These are phyloP conservation scores for Neodon shergylaensis DNA, from an alignment of 2,113 vertebrate genomes.

Conservation along the genomic window DNA sequence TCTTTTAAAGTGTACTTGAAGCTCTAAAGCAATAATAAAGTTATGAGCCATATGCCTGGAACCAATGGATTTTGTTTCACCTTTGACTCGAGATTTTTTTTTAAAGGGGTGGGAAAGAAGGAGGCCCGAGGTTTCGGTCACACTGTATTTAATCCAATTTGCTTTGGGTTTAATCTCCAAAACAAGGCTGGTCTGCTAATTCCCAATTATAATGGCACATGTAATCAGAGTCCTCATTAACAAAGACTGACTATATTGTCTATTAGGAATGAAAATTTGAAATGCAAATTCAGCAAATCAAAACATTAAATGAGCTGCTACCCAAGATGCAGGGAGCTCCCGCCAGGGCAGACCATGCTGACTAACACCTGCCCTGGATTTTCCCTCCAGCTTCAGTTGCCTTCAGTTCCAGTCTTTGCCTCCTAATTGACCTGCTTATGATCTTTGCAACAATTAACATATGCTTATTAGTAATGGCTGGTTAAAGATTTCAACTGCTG, in stretches of 20 bases:
- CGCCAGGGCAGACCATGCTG: slow-evolving; percentile 87
- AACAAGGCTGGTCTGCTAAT: slow-evolving; percentile 89
- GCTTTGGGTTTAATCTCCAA: slow-evolving; percentile 89
- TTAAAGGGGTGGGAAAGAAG: slow-evolving; percentile 75
- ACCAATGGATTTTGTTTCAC: slow-evolving; percentile 84
- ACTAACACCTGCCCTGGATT: slow-evolving; percentile 89
- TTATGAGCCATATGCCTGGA: slow-evolving; percentile 83
- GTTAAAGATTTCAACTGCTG: slow-evolving; percentile 92
- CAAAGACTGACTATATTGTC: slow-evolving; percentile 90
- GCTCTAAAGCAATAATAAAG: slow-evolving; percentile 77
- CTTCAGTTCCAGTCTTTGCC: slow-evolving; percentile 92
- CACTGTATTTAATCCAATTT: slow-evolving; percentile 90
- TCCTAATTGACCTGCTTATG: slow-evolving; percentile 96
- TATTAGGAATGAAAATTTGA: slow-evolving; percentile 91
- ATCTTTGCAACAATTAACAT: slow-evolving; percentile 98
- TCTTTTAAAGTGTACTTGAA: slow-evolving; percentile 78
- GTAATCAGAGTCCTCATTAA: slow-evolving; percentile 92
- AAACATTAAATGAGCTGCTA: slow-evolving; percentile 91
- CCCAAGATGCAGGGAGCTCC: slow-evolving; percentile 87
- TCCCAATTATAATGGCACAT: slow-evolving; percentile 91
- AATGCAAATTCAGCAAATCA: slow-evolving; percentile 93
- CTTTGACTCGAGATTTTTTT: slow-evolving; percentile 81
- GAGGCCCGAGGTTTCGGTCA: slow-evolving; percentile 83
- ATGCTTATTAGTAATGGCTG: slow-evolving; percentile 97
- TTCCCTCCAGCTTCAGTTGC: slow-evolving; percentile 92